Percentiles rank a stretch among this genome's conserved stretches.
These are phyloP conservation scores for Urocolius indicus DNA, from an alignment of 2,113 vertebrate species.

Conservation along the genomic window DNA sequence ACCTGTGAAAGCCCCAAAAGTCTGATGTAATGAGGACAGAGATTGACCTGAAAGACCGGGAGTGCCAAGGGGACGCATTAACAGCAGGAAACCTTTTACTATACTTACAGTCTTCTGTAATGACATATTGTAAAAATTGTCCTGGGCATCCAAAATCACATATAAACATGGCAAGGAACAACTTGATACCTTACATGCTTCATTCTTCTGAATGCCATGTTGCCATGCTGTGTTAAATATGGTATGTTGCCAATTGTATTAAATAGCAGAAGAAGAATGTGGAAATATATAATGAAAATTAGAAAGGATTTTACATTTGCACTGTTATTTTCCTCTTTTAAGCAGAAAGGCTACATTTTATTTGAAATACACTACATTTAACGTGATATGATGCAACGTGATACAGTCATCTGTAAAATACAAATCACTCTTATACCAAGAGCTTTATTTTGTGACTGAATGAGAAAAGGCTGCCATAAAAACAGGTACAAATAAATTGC, in stretches of 20 bases:
- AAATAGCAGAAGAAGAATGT: not conserved
- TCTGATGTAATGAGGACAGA: not conserved
- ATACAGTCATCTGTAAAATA: not conserved
- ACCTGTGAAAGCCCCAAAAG: not conserved
- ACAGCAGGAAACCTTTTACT: not conserved
- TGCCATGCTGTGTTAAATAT: not conserved
- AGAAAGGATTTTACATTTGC: not conserved
- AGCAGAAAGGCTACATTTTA: not conserved
- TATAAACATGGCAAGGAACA: not conserved
- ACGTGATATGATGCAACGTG: not conserved
- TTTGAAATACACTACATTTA: not conserved
- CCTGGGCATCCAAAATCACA: not conserved
- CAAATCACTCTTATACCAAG: not conserved
- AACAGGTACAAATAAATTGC: not conserved
- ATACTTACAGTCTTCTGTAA: not conserved
- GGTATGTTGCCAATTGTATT: not conserved
- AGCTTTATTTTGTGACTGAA: not conserved
- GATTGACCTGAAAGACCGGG: not conserved
- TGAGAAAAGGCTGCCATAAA: not conserved
- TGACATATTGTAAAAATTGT: not conserved
- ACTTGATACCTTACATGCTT: not conserved
- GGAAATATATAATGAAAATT: not conserved
- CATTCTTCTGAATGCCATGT: not conserved
- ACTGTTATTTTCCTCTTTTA: not conserved
- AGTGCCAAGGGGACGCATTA: not conserved